phyloP scores from a whole-genome alignment of 1,140 invertebrate genomes.

The Drosophila trapezifrons region DNA sequence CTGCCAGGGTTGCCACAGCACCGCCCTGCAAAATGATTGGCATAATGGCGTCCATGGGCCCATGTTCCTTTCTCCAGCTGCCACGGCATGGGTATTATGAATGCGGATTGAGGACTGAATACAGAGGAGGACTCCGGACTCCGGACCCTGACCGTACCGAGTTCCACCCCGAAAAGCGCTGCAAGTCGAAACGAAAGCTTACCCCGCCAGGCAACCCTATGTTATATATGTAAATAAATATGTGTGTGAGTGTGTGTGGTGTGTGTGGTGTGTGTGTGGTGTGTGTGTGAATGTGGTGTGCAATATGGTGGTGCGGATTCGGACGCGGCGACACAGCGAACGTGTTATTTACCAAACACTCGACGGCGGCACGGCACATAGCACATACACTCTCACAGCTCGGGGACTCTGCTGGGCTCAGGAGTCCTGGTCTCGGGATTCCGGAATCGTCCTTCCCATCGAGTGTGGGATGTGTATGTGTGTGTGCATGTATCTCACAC shows the following conservation, averaged over 20 bases:
- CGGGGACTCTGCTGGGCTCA: constrained; percentile 7
- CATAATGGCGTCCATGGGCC: constrained; percentile 64
- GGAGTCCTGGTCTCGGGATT: too few relatives aligned
- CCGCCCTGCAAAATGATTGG: constrained; percentile 51
- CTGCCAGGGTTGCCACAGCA: constrained; percentile 36
- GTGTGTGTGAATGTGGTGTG: constrained; percentile 29
- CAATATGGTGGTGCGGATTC: constrained; percentile 51
- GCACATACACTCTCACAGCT: constrained; percentile 50
- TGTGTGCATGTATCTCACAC: constrained; percentile 2
- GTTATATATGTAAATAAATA: constrained; percentile 8
- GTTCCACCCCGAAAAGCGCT: constrained; percentile 66
- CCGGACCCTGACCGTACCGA: constrained; percentile 2
- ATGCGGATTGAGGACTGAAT: constrained; percentile 42
- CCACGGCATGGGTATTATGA: constrained; percentile 63
- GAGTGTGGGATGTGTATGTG: neutral
- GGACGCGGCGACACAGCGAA: constrained; percentile 75
- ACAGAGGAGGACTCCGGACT: neutral
- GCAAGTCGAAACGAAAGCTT: constrained; percentile 59
- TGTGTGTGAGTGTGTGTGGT: constrained; percentile 11
- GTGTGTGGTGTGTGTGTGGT: too few relatives aligned
- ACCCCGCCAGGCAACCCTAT: constrained; percentile 49
- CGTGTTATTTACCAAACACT: constrained; percentile 82
- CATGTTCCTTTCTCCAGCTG: constrained; percentile 19
- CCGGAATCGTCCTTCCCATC: neutral
- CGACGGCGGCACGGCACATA: constrained; percentile 73